Evolutionary conservation across 2,888 invertebrate genomes (phyloP), one percentile per base, ranked within the genome.

Genomic region (Caenorhabditis japonica): DNA sequence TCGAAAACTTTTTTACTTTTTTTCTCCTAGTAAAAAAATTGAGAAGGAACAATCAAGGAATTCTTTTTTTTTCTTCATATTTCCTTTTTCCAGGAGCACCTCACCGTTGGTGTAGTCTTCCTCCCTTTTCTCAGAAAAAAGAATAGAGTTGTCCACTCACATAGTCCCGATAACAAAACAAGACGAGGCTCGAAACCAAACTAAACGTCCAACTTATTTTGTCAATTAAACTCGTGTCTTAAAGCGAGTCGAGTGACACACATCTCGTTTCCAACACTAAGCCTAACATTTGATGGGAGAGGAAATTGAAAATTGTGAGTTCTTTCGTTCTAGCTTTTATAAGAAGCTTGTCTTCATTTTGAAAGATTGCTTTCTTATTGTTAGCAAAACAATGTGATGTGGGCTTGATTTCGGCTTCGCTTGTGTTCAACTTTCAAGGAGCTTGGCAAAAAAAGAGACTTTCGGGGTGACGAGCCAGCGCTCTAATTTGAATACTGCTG

Each of bases 191-290:
- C n/a, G n/a, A n/a, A n/a, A n/a, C n/a, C n/a, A n/a, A n/a, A n/a
- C n/a, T n/a, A 30, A 10, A 10, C 30, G 55, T 55, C 64, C 64
- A 49, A 56, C 56, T 66, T 51, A 56, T 66, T 51, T 66, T 51
- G 66, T 66, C 66, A 66, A 66, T 66, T 66, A 66, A 66, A 66
- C 36, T 66, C 56, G 66, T 51, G 56, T 66, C 66, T 66, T 56
- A 66, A 30, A 30, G 30, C 10, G 30, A 30, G 30, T 30, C 7
- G 66, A 66, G 51, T 51, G 66, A 66, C 56, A 51, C 39, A 55
- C 62, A 19, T 33, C 61, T 55, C 41, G n/a, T n/a, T 17, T 17
- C 55, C 56, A 41, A 56, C 47, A 64, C 56, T 39, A 59, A 44
- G 66, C 66, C 56, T 66, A 66, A 36, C 56, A 44, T 58, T 27